A percentile compares a stretch with the other conserved stretches of the same genome.
These are phyloP conservation scores for Pseudonaja textilis DNA, from an alignment of 2,113 vertebrate genomes.

Conservation along the genomic window DNA sequence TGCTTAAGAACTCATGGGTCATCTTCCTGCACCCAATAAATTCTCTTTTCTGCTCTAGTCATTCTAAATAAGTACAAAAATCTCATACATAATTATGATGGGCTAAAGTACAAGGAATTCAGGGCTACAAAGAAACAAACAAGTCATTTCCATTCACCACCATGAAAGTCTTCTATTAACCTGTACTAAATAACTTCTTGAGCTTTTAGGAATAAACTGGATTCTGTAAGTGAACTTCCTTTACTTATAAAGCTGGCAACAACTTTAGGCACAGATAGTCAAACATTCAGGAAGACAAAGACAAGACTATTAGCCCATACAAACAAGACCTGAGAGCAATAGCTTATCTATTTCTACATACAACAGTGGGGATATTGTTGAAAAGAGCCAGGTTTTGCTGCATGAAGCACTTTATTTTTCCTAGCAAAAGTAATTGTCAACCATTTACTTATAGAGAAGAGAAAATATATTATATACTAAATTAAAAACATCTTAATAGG, in stretches of 20 bases:
- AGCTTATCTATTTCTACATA: neutral
- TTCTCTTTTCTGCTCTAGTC: conserved; percentile 16
- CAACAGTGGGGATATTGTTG: neutral
- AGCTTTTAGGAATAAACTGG: conserved; percentile 15
- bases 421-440: neutral
- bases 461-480: neutral
- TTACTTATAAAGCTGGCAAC: neutral
- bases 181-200: neutral
- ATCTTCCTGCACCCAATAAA: conserved; percentile 9
- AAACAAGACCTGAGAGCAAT: neutral
- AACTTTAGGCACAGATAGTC: neutral
- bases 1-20: conserved; percentile 7
- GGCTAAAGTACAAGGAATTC: neutral
- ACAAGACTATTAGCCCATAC: neutral
- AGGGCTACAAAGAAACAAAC: neutral
- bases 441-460: neutral
- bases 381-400: neutral
- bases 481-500: neutral
- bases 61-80: conserved; percentile 44
- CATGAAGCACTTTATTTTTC: neutral
- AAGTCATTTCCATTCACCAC: neutral
- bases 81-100: conserved; percentile 5
- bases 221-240: neutral
- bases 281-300: neutral
- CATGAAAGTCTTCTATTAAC: neutral